A percentile compares a stretch with the other conserved stretches of the same genome.
Conservation (phyloP, 2,888 invertebrate species). For the Hirtodrosophila trivittata region DNA sequence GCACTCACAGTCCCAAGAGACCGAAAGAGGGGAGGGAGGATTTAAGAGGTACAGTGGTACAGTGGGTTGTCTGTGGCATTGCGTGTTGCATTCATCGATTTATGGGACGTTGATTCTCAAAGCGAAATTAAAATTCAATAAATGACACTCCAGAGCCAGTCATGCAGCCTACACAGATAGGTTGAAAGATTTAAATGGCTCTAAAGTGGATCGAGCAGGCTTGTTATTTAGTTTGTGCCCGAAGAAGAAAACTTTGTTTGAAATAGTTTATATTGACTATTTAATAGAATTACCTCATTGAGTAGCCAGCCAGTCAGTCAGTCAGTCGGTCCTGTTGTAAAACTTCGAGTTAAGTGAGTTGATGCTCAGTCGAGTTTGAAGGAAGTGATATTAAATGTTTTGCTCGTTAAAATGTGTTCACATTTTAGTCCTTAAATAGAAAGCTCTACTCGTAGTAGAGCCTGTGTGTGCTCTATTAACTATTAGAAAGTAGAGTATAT, state of each 20-base stretch:
- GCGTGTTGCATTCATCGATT: conserved; percentile 64
- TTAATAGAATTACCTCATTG: no score
- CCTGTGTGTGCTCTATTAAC: conserved; percentile 4
- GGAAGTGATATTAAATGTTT: no score
- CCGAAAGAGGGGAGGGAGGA: conserved; percentile 4
- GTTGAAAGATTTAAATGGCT: conserved; percentile 60
- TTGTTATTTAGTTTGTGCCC: conserved; percentile 29
- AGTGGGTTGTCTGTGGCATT: conserved; percentile 23
- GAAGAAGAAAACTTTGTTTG: no score
- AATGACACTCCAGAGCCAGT: conserved; percentile 66
- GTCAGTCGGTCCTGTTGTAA: no score
- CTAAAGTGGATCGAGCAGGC: conserved; percentile 41
- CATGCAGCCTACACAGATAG: conserved; percentile 56
- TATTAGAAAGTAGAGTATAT: conserved; percentile 34
- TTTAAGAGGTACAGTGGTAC: background rate
- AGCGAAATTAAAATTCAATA: conserved; percentile 73
- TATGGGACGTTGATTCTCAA: conserved; percentile 62
- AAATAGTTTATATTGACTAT: no score
- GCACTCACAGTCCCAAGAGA: conserved; percentile 7
- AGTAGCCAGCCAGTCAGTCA: no score
- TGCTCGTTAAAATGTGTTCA: no score
- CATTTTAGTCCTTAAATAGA: no score
- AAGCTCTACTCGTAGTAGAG: no score
- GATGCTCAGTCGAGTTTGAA: no score
- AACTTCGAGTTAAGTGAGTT: no score